Evolutionary conservation across 2,113 vertebrate species (phyloP).

Genomic region (Pterocles gutturalis): DNA sequence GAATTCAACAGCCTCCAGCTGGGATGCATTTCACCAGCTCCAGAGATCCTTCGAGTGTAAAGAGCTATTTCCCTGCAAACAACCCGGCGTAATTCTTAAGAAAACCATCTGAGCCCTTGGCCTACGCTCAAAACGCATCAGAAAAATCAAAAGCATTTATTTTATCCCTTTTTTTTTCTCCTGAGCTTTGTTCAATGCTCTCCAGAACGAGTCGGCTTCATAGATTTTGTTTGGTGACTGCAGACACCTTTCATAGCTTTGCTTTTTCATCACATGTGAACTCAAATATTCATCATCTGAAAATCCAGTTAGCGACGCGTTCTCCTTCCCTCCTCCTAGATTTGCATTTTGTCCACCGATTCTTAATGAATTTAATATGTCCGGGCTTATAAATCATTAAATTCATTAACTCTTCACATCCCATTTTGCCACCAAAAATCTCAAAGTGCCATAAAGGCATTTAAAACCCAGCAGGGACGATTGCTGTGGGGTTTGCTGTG

Average conservation of each 20-base stretch:
- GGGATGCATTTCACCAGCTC: conserved; percentile 64
- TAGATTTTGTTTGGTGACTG: conserved; percentile 49
- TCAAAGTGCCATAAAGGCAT: not conserved
- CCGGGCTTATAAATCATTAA: conserved; percentile 12
- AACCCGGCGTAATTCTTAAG: conserved; percentile 60
- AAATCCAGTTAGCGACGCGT: not conserved
- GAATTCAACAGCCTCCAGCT: conserved; percentile 60
- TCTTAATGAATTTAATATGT: conserved; percentile 37
- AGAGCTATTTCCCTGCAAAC: conserved; percentile 70
- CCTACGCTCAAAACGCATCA: conserved; percentile 67
- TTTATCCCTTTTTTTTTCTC: conserved; percentile 66
- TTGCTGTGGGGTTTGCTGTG: not conserved
- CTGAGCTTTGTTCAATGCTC: conserved; percentile 54
- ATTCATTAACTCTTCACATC: not conserved
- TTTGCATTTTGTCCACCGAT: conserved; percentile 44
- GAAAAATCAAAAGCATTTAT: conserved; percentile 79
- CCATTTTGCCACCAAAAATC: not conserved
- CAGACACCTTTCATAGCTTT: conserved; percentile 57
- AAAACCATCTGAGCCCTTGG: conserved; percentile 73
- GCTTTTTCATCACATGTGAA: conserved; percentile 41
- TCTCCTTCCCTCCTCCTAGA: not conserved
- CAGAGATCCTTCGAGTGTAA: conserved; percentile 45
- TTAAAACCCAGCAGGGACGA: fast-evolving
- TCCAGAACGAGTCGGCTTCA: conserved; percentile 54
- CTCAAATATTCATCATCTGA: conserved; percentile 5